Base-by-base conservation (phyloP, 1,140 invertebrate genomes). In the Brachionus sp. region DNA sequence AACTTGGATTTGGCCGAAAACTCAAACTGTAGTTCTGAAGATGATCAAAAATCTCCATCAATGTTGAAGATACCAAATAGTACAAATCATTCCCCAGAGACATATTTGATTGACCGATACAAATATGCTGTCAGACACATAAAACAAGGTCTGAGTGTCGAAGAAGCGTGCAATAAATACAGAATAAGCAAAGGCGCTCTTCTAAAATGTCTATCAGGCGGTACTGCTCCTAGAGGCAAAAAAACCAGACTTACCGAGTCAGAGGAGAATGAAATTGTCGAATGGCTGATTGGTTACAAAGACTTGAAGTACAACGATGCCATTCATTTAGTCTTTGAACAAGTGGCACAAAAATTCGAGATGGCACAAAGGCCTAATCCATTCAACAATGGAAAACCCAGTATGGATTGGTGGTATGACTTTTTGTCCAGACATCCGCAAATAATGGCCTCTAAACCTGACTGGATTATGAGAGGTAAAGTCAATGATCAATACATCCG, bases 361-460 rank as follows among this genome's bases (percentile, higher is more conserved):
- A n/a, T 35, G 4, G 39, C 80, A 3, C 62, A 70, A 16, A 25
- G 80, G 46, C 57, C 57, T 3, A 83, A 83, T 68, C 80, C 80
- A 9, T 83, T 83, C 35, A 66, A 83, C n/a, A 83, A 83, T 53
- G 80, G 80, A 13, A 68, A 73, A 53, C 80, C 80, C 7, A 68
- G 57, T 13, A 83, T 83, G 80, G 80, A 83, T 29, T 83, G 80
- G 80, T 83, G 80, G 80, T 83, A 83, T 73, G 80, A 83, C 33
- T 83, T 83, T 70, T 53, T 83, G 35, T 83, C 80, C 13, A 42
- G 80, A 19, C 80, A 83, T 53, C 80, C 80, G 12, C 80, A 83
- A 46, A 70, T 83, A 70, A 68, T 83, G 80, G 80, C 80, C 7
- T 83, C 80, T 50, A 83, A 83, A 73, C 80, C 80, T 44, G 80